Evolutionary conservation across 2,888 invertebrate species (phyloP), one percentile per base, ranked within the genome.

Genomic region (Odontothrips loti): DNA sequence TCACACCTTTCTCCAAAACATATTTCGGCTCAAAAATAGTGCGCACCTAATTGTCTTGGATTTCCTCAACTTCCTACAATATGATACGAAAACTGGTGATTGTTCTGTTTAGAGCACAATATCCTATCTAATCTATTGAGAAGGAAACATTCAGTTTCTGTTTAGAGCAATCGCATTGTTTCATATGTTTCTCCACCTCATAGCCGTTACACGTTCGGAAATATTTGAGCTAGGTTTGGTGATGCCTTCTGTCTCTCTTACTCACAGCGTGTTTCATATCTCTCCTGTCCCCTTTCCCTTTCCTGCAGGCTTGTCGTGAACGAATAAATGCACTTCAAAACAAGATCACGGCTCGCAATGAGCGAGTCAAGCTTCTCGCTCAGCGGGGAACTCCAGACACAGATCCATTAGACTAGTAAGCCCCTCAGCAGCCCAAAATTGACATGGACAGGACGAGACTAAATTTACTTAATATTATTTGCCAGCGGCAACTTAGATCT

Each of bases 361-460:
- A 96, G 89, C 93, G 96, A 87, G 93, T 96, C 87, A 96, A 96
- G 89, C 90, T 95, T 85, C 90, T 96, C 86, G 91, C 94, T 88
- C 94, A 95, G 90, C 93, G 95, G 87, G 96, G 95, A 89, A 92
- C 92, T 86, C 96, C 96, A 85, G 94, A 95, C 89, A 90, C 92
- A 87, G 93, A 94, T 86, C 91, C 92, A 87, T 90, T 82, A 82
- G 83, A 83, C 84, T 85, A 85, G 84, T 83, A 84, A 27, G 27
- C 68, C 68, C 68, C 68, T 75, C 68, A 75, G 68, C 68, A 75
- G 68, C 68, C 68, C 27, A 75, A 75, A 27, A 75, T 27, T 58
- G 58, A 58, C 58, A 15, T 58, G 58, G 20, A 17, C 17, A 27
- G 12, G 68, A 68, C 23, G n/a, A 68, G 11, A 68, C n/a, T 9